Evolutionary conservation across 2,888 invertebrate species (phyloP), one percentile per base, ranked within the genome.

Genomic region (Xestia rhomboidea): DNA sequence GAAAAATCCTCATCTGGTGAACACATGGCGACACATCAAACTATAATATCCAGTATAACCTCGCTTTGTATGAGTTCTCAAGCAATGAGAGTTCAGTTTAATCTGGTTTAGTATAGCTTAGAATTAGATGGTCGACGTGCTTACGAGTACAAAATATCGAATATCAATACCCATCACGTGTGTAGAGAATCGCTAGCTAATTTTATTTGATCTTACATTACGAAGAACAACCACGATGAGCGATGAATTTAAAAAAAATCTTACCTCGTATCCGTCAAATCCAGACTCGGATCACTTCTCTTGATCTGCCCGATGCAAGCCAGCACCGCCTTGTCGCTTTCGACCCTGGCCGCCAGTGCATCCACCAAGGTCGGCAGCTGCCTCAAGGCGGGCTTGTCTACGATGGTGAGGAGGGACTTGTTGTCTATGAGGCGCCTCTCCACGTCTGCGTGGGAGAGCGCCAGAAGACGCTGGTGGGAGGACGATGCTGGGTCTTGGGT

Each of bases 401-500:
- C 96, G 79, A 98, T 98, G 67, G 99, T 99, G 82, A 99, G 96
- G 57, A 99, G 96, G 0, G 98, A 98, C 95, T 99, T 99, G 95
- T 99, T 99, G 95, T 99, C 99, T 90, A 99, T 99, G 74, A 99
- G 97, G 1, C 99, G 96, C 87, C 99, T 98, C 93, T 99, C 99
- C 70, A 99, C 98, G 92, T 99, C 99, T 15, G 98, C 97, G 90
- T 98, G 98, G 71, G 98, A 98, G 76, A 99, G 97, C 70, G 98
- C 98, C 84, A 99, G 96, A 68, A 99, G 97, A 41, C 99, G 97
- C 94, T 99, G 99, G 96, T 99, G 99, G 63, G 99, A 99, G 0
- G 99, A 98, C 57, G 98, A 98, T 0, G 98, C 98, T 38, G 98
- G 98, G 81, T 98, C 98, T 87, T 97, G 98, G 89, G 97, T 97